A percentile compares a stretch with the other conserved stretches of the same genome.
Conservation (phyloP, 2,113 vertebrate species). For the Dasyurus viverrinus region DNA sequence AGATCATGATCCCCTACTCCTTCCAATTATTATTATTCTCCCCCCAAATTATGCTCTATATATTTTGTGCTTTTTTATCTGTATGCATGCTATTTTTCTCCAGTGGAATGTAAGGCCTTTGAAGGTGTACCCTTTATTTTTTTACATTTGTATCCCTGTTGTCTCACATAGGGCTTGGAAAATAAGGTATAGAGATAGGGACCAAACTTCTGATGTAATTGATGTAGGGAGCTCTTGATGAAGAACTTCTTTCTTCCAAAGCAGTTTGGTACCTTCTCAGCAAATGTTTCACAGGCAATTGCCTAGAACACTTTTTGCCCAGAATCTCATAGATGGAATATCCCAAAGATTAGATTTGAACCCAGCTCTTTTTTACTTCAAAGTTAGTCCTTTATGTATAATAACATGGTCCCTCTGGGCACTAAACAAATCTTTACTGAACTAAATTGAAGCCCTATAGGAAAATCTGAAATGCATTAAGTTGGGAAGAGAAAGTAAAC, state of each 20-base stretch:
- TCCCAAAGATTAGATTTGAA: not conserved
- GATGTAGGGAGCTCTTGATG: not conserved
- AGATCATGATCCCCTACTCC: not conserved
- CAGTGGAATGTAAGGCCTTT: not conserved
- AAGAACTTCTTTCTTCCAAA: not conserved
- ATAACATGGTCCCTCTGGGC: not conserved
- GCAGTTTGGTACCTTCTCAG: not conserved
- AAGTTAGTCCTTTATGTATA: not conserved
- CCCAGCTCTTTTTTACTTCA: not conserved
- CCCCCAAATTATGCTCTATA: not conserved
- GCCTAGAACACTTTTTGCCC: not conserved
- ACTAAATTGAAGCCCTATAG: not conserved
- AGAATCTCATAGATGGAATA: not conserved
- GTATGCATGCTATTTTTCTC: not conserved
- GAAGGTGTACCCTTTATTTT: not conserved
- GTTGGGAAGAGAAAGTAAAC: not conserved
- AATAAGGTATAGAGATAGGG: not conserved
- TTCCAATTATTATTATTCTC: not conserved
- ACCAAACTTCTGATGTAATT: not conserved
- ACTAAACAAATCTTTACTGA: not conserved
- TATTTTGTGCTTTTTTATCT: not conserved
- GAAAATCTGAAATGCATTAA: not conserved
- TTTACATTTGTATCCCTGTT: not conserved
- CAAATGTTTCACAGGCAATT: not conserved
- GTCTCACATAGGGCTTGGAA: not conserved